A percentile compares a stretch with the other conserved stretches of the same genome.
Evolutionary conservation across 2,888 invertebrate genomes (phyloP).

Genomic region (Dasysyrphus tricinctus): DNA sequence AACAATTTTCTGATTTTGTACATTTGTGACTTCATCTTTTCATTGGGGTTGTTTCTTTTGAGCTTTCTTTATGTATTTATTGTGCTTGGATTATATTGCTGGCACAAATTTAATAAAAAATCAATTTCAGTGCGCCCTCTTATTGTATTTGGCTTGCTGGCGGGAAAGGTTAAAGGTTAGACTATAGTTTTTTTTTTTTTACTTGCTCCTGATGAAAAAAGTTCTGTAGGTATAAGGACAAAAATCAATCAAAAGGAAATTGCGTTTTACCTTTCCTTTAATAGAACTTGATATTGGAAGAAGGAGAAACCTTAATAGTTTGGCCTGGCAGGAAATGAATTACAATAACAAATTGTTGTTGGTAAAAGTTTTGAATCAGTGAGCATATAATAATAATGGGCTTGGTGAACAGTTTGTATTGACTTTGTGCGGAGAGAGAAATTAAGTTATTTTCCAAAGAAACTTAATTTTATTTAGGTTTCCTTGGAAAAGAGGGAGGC

Average conservation of each 20-base stretch:
- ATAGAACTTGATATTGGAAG: background rate
- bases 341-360: constrained; percentile 1
- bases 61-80: constrained; percentile 5
- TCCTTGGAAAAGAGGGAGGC: background rate
- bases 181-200: background rate
- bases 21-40: background rate
- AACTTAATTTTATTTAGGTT: background rate
- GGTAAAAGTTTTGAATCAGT: background rate
- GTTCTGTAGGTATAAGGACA: background rate
- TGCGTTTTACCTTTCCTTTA: constrained; percentile 13
- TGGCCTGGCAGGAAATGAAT: constrained; percentile 4
- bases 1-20: background rate
- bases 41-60: background rate
- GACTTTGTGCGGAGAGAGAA: background rate
- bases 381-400: background rate
- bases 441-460: background rate
- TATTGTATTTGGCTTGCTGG: background rate
- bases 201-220: constrained; percentile 10
- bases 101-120: constrained; percentile 30
- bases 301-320: constrained; percentile 3
- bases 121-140: constrained; percentile 10
- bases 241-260: constrained; percentile 33
- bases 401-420: background rate
- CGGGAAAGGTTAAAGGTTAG: background rate
- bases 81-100: constrained; percentile 22